phyloP scores from a whole-genome alignment of 2,888 invertebrate genomes.

The Eupithecia pulchellata region DNA sequence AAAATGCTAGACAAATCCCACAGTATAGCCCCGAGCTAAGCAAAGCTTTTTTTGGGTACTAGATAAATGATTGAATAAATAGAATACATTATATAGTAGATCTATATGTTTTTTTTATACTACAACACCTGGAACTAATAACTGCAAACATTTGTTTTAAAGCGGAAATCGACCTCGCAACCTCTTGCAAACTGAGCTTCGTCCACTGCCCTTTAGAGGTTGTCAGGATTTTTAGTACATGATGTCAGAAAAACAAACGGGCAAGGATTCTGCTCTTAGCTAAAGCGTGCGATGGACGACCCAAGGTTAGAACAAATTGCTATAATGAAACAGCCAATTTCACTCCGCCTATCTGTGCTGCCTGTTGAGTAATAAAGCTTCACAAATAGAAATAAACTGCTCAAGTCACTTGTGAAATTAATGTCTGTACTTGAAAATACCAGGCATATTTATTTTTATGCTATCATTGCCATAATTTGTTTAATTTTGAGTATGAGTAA shows the following conservation, averaged over 20 bases:
- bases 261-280: not conserved
- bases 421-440: not conserved
- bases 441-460: not conserved
- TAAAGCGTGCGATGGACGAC: not conserved
- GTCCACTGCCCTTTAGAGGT: not conserved
- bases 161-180: not conserved
- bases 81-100: not conserved
- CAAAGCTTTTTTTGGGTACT: not conserved
- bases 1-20: not conserved
- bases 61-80: not conserved
- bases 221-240: constrained; percentile 11
- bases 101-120: not conserved
- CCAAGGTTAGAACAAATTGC: constrained; percentile 13
- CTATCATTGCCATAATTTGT: not conserved
- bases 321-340: constrained; percentile 13
- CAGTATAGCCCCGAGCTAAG: not conserved
- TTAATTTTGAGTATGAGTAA: not conserved
- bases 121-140: not conserved
- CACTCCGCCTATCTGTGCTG: not conserved
- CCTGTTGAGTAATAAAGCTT: not conserved
- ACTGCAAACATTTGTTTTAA: not conserved
- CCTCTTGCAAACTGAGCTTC: not conserved
- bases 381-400: constrained; percentile 1
- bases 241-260: constrained; percentile 14
- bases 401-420: constrained; percentile 3